These are phyloP conservation scores for Syncerus caffer DNA, from an alignment of 2,797 vertebrate genomes.

Conservation along the genomic window DNA sequence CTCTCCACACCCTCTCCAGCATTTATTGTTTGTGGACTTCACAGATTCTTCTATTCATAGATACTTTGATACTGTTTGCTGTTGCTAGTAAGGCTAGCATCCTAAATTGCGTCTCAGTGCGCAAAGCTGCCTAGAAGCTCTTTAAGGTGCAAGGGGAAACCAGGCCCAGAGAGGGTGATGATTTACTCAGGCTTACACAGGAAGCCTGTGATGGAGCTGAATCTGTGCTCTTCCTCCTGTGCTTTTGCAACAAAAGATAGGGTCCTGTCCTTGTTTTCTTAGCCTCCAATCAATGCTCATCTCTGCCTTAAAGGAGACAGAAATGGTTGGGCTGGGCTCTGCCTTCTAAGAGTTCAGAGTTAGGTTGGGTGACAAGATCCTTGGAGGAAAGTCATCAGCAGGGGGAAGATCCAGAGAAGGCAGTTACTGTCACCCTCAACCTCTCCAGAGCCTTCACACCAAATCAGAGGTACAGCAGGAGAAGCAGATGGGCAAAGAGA, in stretches of 20 bases:
- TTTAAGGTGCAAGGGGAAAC: not conserved
- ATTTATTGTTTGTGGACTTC: not conserved
- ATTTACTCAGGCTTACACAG: not conserved
- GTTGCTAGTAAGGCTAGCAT: not conserved
- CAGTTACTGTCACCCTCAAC: not conserved
- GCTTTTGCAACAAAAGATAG: not conserved
- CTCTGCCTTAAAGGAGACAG: not conserved
- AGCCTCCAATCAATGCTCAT: not conserved
- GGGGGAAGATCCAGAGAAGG: not conserved
- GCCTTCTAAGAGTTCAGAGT: not conserved
- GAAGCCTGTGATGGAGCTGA: not conserved
- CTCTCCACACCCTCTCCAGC: not conserved
- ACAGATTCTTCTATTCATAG: not conserved
- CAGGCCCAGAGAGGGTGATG: not conserved
- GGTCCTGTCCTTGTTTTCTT: not conserved
- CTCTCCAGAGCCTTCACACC: not conserved
- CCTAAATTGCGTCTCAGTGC: not conserved
- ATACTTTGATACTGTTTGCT: not conserved
- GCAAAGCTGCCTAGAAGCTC: not conserved
- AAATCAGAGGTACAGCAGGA: not conserved
- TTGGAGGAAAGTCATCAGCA: not conserved
- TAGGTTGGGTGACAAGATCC: not conserved
- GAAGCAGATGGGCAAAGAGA: not conserved
- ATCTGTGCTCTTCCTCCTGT: not conserved
- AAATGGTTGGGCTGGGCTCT: not conserved